Percentiles rank a stretch among this genome's conserved stretches.
phyloP scores from a whole-genome alignment of 2,888 invertebrate species.

The Noctuana brunneofusca region DNA sequence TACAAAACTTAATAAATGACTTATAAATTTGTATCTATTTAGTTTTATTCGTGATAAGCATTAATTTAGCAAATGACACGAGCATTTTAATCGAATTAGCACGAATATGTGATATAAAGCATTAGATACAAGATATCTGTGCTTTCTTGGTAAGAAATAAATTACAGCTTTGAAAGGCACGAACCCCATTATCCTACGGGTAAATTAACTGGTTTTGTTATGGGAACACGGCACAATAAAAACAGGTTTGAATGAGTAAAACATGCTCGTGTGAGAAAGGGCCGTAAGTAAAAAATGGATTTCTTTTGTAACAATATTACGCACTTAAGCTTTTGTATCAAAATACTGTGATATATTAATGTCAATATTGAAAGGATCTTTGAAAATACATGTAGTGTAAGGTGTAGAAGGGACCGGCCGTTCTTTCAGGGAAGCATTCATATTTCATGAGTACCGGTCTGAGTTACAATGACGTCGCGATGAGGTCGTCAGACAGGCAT shows the following conservation, averaged over 20 bases:
- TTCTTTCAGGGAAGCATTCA: constrained; percentile 75
- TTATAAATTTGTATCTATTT: too few species aligned
- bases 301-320: constrained; percentile 37
- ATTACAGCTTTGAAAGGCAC: constrained; percentile 37
- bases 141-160: constrained; percentile 19
- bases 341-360: constrained; percentile 41
- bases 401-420: constrained; percentile 46
- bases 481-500: constrained; percentile 73
- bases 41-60: too few species aligned
- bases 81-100: too few species aligned
- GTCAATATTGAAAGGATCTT: constrained; percentile 40
- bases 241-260: constrained; percentile 55
- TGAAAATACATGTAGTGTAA: constrained; percentile 26
- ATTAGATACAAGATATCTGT: neutral
- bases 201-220: constrained; percentile 49
- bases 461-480: constrained; percentile 73
- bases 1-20: too few species aligned
- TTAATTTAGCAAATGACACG: too few species aligned
- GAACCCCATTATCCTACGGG: constrained; percentile 36
- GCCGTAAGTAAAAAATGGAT: constrained; percentile 41
- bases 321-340: constrained; percentile 21
- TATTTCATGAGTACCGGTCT: constrained; percentile 76
- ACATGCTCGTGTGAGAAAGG: constrained; percentile 53
- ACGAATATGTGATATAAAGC: too few species aligned
- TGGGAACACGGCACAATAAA: constrained; percentile 54